Conservation (phyloP, 2,113 vertebrate species). For the Calyptommatus sinebrachiatus region DNA sequence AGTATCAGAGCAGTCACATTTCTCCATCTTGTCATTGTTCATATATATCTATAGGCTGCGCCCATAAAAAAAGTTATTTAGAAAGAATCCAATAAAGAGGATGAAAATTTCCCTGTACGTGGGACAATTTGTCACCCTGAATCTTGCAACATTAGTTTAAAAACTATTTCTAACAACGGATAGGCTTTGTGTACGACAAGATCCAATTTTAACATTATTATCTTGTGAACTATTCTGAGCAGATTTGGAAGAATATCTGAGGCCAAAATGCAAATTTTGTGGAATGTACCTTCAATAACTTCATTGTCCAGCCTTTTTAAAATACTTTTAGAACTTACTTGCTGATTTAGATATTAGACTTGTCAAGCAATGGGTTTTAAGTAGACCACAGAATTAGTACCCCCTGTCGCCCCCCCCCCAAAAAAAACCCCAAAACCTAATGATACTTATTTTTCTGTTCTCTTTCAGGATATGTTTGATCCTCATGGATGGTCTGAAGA, state of each 20-base stretch:
- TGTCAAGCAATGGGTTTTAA: background rate
- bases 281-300: background rate
- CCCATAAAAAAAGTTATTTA: too few relatives aligned
- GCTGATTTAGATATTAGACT: background rate
- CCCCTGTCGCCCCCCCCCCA: too few relatives aligned
- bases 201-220: background rate
- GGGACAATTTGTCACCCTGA: too few relatives aligned
- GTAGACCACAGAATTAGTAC: background rate
- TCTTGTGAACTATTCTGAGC: background rate
- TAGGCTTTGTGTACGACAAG: background rate
- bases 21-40: background rate
- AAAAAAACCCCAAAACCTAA: background rate
- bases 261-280: background rate
- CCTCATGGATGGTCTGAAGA: constrained; percentile 98
- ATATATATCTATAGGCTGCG: background rate
- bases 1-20: background rate
- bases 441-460: background rate
- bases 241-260: background rate
- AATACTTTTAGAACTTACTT: background rate
- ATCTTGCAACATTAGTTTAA: too few relatives aligned
- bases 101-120: background rate
- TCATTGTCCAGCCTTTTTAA: background rate
- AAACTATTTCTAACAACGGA: too few relatives aligned
- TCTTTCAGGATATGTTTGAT: constrained; percentile 91
- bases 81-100: background rate